Percentiles rank a stretch among this genome's conserved stretches.
These are phyloP conservation scores for Xestoiulus laeticollis DNA, from an alignment of 2,888 invertebrate species.

Conservation along the genomic window DNA sequence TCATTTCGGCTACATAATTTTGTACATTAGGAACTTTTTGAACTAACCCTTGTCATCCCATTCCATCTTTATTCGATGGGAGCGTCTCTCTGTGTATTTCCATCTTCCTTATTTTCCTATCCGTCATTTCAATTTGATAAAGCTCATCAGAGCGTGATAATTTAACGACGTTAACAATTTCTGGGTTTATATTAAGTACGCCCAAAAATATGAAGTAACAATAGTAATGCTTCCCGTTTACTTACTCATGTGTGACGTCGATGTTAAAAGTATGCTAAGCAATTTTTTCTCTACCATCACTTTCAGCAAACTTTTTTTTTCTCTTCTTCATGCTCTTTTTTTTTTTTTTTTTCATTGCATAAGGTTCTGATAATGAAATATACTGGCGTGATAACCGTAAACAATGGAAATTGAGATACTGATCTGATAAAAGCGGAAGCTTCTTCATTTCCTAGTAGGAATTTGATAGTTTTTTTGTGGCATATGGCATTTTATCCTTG, in stretches of 20 bases:
- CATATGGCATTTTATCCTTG: background rate
- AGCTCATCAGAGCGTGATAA: conserved; percentile 45
- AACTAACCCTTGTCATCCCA: background rate
- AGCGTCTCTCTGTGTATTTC: background rate
- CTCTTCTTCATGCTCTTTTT: background rate
- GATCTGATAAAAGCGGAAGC: background rate
- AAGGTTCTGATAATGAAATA: background rate
- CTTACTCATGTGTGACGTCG: conserved; percentile 28
- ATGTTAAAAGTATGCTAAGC: conserved; percentile 29
- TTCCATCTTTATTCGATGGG: conserved; percentile 13
- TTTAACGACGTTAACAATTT: conserved; percentile 48
- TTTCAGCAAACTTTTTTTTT: background rate
- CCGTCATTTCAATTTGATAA: conserved; percentile 44
- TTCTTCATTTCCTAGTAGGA: conserved; percentile 19
- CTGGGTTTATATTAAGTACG: conserved; percentile 13
- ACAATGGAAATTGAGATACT: conserved; percentile 1
- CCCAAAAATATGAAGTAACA: conserved; percentile 37
- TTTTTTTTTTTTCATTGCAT: background rate
- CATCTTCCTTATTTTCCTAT: conserved; percentile 28
- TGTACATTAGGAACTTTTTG: background rate
- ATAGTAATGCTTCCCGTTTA: conserved; percentile 34
- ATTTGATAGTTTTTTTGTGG: background rate
- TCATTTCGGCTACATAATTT: no score
- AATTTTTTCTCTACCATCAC: background rate
- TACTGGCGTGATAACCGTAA: conserved; percentile 3